These are phyloP conservation scores for Rhingia campestris DNA, from an alignment of 2,888 invertebrate species.

Conservation along the genomic window DNA sequence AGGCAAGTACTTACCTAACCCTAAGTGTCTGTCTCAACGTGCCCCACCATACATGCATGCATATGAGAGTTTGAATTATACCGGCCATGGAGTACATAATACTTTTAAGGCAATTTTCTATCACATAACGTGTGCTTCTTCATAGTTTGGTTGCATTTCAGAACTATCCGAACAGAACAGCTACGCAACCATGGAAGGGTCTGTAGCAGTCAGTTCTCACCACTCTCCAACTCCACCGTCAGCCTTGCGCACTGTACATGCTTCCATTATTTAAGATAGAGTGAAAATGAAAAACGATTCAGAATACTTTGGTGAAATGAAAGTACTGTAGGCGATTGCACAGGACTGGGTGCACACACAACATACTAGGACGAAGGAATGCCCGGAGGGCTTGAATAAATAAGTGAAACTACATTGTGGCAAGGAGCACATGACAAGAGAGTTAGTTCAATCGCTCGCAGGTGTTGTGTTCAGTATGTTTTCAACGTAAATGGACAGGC, in stretches of 20 bases:
- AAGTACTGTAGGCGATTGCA: constrained; percentile 58
- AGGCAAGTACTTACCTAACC: constrained; percentile 64
- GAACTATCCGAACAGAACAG: not conserved
- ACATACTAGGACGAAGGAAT: not conserved
- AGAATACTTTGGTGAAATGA: constrained; percentile 63
- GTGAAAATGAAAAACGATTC: constrained; percentile 69
- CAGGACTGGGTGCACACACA: not conserved
- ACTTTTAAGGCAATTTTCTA: constrained; percentile 63
- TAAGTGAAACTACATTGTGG: constrained; percentile 1
- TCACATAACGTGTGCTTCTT: constrained; percentile 12
- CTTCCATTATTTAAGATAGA: constrained; percentile 67
- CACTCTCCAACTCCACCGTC: not conserved
- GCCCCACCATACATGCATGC: constrained; percentile 58
- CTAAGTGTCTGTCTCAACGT: constrained; percentile 62
- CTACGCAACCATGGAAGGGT: constrained; percentile 19
- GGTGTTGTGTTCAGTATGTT: constrained; percentile 14
- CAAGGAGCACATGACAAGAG: constrained; percentile 10
- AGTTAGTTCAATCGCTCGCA: constrained; percentile 3
- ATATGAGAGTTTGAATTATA: constrained; percentile 70
- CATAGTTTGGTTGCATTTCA: constrained; percentile 36
- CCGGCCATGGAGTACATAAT: constrained; percentile 61
- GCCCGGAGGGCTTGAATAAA: not conserved
- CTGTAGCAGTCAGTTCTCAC: constrained; percentile 27
- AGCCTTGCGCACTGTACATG: constrained; percentile 28
- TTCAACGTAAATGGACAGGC: constrained; percentile 9